phyloP scores from a whole-genome alignment of 2,113 vertebrate species.

The Neolamprologus toae region DNA sequence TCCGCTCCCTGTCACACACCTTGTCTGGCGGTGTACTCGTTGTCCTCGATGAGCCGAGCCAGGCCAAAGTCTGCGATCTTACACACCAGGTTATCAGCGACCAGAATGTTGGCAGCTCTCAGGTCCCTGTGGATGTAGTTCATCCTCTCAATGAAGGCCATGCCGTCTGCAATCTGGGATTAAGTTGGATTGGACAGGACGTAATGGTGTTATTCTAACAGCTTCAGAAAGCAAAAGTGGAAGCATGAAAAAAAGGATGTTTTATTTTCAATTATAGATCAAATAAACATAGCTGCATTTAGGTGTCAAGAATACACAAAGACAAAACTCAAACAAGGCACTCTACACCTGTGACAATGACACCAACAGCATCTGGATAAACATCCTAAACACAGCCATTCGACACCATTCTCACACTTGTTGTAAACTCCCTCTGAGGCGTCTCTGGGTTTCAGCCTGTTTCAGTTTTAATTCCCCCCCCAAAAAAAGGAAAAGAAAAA shows the following conservation, averaged over 20 bases:
- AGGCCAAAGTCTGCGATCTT: constrained; percentile 98
- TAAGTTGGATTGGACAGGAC: neutral
- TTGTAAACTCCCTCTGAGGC: neutral
- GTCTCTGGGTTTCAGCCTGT: neutral
- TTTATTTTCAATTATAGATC: neutral
- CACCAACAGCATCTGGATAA: neutral
- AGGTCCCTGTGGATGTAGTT: constrained; percentile 99
- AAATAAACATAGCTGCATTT: neutral
- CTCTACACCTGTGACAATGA: neutral
- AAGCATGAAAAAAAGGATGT: neutral
- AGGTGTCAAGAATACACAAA: neutral
- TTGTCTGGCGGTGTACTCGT: constrained; percentile 98
- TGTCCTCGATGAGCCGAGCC: constrained; percentile 97
- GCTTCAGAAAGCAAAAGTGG: neutral
- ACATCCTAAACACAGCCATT: neutral
- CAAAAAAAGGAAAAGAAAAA: neutral
- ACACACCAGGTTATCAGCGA: constrained; percentile 95
- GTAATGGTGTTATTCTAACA: neutral
- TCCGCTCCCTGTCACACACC: constrained; percentile 61
- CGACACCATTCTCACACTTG: neutral
- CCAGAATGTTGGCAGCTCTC: constrained; percentile 95
- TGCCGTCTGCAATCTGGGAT: constrained; percentile 91
- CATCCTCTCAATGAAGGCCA: constrained; percentile 99
- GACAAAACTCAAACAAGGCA: neutral
- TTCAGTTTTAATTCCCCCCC: neutral